Conservation (phyloP, 2,888 invertebrate species). For the Athalia circularis region DNA sequence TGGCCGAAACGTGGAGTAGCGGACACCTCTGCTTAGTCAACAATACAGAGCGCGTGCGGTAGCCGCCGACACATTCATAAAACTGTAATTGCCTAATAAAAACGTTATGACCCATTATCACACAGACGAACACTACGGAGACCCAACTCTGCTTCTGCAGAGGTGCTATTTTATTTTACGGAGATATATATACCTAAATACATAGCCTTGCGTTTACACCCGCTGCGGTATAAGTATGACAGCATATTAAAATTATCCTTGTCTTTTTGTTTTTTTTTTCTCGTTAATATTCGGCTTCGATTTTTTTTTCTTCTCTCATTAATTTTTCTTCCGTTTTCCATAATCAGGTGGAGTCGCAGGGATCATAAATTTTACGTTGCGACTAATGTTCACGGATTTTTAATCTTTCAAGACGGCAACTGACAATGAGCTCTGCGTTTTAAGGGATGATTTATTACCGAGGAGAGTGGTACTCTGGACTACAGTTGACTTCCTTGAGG, state of each 20-base stretch:
- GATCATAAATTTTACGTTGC: neutral
- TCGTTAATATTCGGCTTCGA: neutral
- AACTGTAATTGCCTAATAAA: constrained; percentile 66
- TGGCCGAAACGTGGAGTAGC: constrained; percentile 56
- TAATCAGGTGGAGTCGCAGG: neutral
- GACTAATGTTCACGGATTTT: no score
- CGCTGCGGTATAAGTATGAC: no score
- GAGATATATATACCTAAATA: neutral
- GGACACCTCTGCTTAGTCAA: constrained; percentile 59
- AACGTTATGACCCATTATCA: constrained; percentile 62
- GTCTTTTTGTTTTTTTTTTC: neutral
- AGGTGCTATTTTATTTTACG: constrained; percentile 39
- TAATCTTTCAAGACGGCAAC: no score
- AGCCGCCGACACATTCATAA: constrained; percentile 56
- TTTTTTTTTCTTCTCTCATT: neutral
- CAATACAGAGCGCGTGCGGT: constrained; percentile 61
- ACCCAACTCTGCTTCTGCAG: neutral
- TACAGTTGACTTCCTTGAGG: no score
- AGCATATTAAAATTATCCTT: constrained; percentile 20
- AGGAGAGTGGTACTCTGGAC: no score
- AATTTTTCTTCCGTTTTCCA: neutral
- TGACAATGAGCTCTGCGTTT: no score
- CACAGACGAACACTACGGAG: constrained; percentile 52
- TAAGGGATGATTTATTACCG: no score
- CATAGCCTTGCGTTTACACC: neutral